Evolutionary conservation across 1,140 invertebrate species (phyloP).

Genomic region (Drosophila biarmipes): DNA sequence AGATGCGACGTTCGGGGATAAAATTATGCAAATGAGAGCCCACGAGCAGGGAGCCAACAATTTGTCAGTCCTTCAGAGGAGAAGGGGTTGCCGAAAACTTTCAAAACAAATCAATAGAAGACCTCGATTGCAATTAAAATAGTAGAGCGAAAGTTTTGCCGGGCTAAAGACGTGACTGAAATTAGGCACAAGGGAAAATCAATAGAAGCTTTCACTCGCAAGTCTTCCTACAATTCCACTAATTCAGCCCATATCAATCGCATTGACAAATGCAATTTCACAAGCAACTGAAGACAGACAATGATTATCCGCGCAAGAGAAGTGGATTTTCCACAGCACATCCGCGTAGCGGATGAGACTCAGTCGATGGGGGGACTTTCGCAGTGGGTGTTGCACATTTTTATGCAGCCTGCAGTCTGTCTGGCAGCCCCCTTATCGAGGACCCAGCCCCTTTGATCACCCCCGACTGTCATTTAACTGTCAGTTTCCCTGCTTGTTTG

Average conservation of each 20-base stretch:
- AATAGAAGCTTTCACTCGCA: constrained; percentile 20
- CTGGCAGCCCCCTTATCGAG: not conserved
- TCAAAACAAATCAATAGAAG: constrained; percentile 67
- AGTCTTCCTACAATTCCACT: constrained; percentile 20
- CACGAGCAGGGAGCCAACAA: constrained; percentile 38
- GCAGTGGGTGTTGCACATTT: constrained; percentile 39
- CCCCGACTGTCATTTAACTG: constrained; percentile 67
- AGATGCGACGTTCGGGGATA: constrained; percentile 30
- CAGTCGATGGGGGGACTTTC: constrained; percentile 1
- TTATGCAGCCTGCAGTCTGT: constrained; percentile 49
- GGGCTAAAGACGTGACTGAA: constrained; percentile 53
- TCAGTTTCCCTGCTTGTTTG: constrained; percentile 63
- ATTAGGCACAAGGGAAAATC: constrained; percentile 51
- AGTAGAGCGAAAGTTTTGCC: constrained; percentile 52
- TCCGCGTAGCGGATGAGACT: constrained; percentile 41
- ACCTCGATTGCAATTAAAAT: constrained; percentile 66
- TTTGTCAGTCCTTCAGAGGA: constrained; percentile 56
- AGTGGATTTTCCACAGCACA: constrained; percentile 13
- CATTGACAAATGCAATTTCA: constrained; percentile 58
- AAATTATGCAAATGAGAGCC: constrained; percentile 69
- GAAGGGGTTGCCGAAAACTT: constrained; percentile 39
- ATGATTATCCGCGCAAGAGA: constrained; percentile 30
- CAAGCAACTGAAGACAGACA: constrained; percentile 57
- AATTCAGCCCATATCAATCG: constrained; percentile 34
- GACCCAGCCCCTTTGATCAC: constrained; percentile 32